These are phyloP conservation scores for Zootermopsis nevadensis DNA, from an alignment of 2,888 invertebrate species.

Conservation along the genomic window DNA sequence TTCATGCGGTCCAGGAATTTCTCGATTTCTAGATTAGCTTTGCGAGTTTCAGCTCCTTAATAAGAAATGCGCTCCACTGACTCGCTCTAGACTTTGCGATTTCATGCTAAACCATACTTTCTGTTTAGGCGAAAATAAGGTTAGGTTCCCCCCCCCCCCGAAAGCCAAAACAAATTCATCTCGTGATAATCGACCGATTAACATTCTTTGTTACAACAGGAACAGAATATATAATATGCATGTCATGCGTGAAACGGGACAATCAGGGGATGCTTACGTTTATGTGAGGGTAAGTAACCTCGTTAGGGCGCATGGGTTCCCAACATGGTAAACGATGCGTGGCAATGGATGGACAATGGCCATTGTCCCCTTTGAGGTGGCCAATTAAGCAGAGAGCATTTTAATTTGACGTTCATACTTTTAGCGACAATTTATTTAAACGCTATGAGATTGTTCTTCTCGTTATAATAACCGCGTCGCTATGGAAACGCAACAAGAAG, in stretches of 20 bases:
- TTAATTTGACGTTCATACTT: conserved; percentile 29
- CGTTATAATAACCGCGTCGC: background rate
- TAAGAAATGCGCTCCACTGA: too few relatives aligned
- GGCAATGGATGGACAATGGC: conserved; percentile 24
- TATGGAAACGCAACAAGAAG: background rate
- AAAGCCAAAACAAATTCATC: too few relatives aligned
- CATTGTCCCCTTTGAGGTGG: conserved; percentile 21
- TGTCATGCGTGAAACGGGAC: background rate
- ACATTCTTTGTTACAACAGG: too few relatives aligned
- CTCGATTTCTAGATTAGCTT: too few relatives aligned
- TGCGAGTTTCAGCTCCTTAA: too few relatives aligned
- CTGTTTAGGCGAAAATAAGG: too few relatives aligned
- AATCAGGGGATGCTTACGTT: background rate
- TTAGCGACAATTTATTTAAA: background rate
- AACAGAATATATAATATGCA: too few relatives aligned
- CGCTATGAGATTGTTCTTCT: background rate
- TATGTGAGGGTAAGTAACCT: conserved; percentile 25
- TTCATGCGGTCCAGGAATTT: too few relatives aligned
- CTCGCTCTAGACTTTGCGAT: too few relatives aligned
- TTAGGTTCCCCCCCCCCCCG: too few relatives aligned
- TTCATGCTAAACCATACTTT: too few relatives aligned
- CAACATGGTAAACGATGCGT: conserved; percentile 32
- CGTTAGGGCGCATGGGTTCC: conserved; percentile 15
- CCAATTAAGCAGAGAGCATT: conserved; percentile 19
- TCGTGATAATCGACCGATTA: too few relatives aligned